Evolutionary conservation across 2,113 vertebrate species (phyloP), one percentile per base, ranked within the genome.

Genomic region (Glareola pratincola): DNA sequence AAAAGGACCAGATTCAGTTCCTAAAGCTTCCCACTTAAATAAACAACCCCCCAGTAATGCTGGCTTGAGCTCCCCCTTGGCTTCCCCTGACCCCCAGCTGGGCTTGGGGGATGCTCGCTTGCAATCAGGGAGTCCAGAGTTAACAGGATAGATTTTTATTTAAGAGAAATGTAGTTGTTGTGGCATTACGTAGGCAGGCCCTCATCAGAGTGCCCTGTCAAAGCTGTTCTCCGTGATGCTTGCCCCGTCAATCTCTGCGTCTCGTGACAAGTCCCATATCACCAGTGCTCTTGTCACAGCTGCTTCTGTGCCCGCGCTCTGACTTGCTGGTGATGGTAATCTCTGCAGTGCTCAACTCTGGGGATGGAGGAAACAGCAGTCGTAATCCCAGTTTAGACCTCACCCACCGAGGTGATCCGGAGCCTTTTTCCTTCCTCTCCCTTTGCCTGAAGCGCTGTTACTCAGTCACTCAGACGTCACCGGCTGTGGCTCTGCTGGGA

Each of bases 1-100:
- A 15, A 26, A 37, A 71, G 30, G n/a, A 41, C 14, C 9, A 62
- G 24, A 10, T 30, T 43, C 23, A 23, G 24, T 29, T 66, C 36
- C 54, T 62, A 14, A 69, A 77, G 5, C 6, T 90, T 39, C 10
- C n/a, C 26, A 6, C 3, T 36, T 50, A 32, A 32, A 37, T 39
- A 29, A 72, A 19, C 2, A 21, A 4, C 2, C 4, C 36, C 18
- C 30, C 68, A 12, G 3, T 12, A 36, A 10, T 1, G 41, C 22
- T 81, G 63, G 1, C 17, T 27, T 53, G 19, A 45, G 30, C 15
- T 19, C 19, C 7, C 0, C 14, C 9, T 5, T 32, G 18, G 63
- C 51, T 8, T 9, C 64, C 30, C 43, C 45, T 62, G 32, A 6
- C 12, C 5, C 39, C 22, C 12, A 4, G 27, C 30, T 54, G 43